Evolutionary conservation across 2,113 vertebrate species (phyloP), one percentile per base, ranked within the genome.

Genomic region (Ancistrus triradiatus): DNA sequence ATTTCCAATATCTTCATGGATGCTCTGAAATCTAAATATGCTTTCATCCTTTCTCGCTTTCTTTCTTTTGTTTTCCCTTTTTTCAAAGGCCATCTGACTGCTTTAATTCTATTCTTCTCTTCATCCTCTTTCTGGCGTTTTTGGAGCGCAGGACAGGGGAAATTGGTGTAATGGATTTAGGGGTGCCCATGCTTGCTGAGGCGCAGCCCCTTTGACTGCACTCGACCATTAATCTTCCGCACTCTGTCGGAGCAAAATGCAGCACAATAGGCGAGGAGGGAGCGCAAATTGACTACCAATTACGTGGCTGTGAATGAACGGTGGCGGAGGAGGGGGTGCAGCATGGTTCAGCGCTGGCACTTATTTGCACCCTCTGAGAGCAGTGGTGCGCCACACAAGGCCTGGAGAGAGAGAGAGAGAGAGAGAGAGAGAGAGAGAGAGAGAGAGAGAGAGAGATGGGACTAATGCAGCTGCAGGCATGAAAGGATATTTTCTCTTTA

Each of bases 131-230:
- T 49, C 68, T 56, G n/a, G 42, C 59, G 50, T 70, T 58, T 73
- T 67, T 70, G 58, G 81, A 80, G 83, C 52, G 74, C 80, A 68
- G 84, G 85, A 86, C 82, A 84, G 81, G 86, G 87, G 86, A 88
- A 88, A 88, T 88, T 87, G 88, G 85, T 85, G 85, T 90, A 90
- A 90, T 90, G 88, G 88, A 90, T 90, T 90, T 88, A 90, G 86
- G 53, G 87, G 86, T 85, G 77, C 80, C 84, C 82, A 81, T 87
- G 87, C 86, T 88, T 78, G 84, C 83, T 83, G 87, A 87, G 84
- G 81, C 84, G 79, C 81, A 77, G 80, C 87, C 84, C 85, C 84
- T 84, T 80, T 42, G 83, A 82, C 85, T 85, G 85, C 82, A 83
- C 81, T 76, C 75, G 71, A 81, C 86, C 88, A 90, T 90, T 90